phyloP scores from a whole-genome alignment of 2,113 vertebrate species.

The Cricetomys ansorgei region DNA sequence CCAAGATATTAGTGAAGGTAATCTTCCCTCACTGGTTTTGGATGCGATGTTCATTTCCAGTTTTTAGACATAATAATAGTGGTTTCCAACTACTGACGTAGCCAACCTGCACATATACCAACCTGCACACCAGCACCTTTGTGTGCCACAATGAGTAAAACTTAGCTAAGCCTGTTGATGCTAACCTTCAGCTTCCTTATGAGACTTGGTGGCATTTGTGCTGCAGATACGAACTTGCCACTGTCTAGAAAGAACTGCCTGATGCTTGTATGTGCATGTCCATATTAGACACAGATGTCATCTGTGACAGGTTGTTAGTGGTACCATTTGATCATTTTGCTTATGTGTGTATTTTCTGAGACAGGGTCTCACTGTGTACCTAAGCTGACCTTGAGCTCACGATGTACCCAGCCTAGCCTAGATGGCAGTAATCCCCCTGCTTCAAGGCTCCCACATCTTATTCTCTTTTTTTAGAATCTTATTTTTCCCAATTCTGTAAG shows the following conservation, averaged over 20 bases:
- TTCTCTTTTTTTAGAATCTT: background rate
- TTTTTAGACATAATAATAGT: background rate
- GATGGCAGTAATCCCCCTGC: background rate
- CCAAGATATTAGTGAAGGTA: slow-evolving; percentile 98
- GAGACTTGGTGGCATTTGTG: background rate
- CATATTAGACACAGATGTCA: background rate
- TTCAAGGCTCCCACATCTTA: background rate
- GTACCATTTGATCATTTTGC: background rate
- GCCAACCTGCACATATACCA: background rate
- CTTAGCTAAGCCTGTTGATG: background rate
- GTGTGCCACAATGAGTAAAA: background rate
- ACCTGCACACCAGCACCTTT: background rate
- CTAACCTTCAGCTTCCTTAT: background rate
- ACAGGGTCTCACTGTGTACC: background rate
- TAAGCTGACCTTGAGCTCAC: background rate
- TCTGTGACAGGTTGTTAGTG: background rate
- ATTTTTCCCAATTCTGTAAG: background rate
- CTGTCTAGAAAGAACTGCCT: background rate
- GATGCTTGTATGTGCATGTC: background rate
- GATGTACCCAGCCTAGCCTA: background rate
- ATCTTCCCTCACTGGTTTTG: background rate
- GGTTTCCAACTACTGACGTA: background rate
- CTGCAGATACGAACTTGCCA: background rate
- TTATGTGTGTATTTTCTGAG: background rate
- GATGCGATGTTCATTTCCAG: background rate